Conservation (phyloP, 2,113 vertebrate genomes). For the Crotophaga sulcirostris region DNA sequence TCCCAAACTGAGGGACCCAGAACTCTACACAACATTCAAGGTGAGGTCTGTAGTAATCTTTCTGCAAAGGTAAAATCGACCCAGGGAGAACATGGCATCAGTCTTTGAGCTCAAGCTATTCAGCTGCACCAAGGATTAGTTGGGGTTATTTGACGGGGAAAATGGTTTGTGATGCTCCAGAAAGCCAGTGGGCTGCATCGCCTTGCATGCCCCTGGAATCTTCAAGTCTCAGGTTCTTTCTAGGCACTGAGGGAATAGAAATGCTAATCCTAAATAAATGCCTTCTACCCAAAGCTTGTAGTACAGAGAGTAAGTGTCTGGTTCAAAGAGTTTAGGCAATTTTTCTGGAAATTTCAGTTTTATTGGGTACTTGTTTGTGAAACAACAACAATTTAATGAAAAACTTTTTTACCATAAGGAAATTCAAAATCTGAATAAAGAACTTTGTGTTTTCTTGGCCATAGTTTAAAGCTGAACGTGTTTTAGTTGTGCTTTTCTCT, state of each 20-base stretch:
- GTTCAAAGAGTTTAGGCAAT: not conserved
- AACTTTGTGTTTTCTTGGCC: not conserved
- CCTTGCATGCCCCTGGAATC: rapidly evolving
- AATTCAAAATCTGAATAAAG: not conserved
- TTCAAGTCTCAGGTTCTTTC: not conserved
- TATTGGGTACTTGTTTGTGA: not conserved
- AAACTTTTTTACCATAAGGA: not conserved
- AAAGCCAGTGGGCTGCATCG: not conserved
- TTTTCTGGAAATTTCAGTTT: not conserved
- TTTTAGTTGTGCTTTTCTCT: not conserved
- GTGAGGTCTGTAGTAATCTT: no score
- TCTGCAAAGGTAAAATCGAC: not conserved
- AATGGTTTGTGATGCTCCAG: not conserved
- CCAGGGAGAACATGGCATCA: not conserved
- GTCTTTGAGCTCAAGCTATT: not conserved
- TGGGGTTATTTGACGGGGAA: not conserved
- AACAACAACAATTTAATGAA: not conserved
- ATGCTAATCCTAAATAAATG: not conserved
- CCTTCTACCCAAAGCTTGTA: not conserved
- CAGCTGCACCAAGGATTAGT: no score
- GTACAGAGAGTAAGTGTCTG: not conserved
- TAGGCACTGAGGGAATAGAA: not conserved
- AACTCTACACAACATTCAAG: no score
- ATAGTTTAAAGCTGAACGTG: not conserved
- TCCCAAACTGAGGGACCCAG: no score